Evolutionary conservation across 2,113 vertebrate genomes (phyloP), one percentile per base, ranked within the genome.

Genomic region (Numenius arquata): DNA sequence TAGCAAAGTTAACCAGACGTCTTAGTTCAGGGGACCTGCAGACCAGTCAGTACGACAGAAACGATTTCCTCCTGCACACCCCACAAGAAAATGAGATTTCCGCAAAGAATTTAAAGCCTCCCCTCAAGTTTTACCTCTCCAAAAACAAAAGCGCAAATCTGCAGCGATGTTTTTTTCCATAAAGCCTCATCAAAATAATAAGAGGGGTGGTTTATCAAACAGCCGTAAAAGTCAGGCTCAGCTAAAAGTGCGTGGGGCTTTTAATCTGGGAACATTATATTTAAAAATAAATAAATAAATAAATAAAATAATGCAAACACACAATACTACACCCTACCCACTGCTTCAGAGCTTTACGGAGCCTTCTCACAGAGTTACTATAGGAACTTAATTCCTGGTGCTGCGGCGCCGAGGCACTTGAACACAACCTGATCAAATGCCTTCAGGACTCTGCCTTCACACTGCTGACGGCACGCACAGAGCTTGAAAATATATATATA

Each of bases 381-480:
- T 0, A 71, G 82, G 41, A 94, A 94, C 75, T 94, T 91, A 71
- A 94, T 91, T 95, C 62, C 80, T 48, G 29, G 38, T 52, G 50
- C 48, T 0, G 0, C 27, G 53, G 70, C 11, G 6, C 56, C 1
- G 3, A 94, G 61, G 70, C 78, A 66, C 63, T 95, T 45, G 47
- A 95, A 94, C 59, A 68, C 79, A 96, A 86, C 72, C 77, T 87
- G 89, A 96, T 89, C 59, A 50, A 83, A 96, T 84, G 68, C 95
- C 96, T 95, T 77, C 43, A 27, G 38, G 82, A 89, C 48, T 55
- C 56, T 90, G 91, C 68, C 36, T 78, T 73, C 77, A 65, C 56
- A 77, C 85, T 86, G 68, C 84, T 89, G 84, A 75, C 1, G 45
- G 76, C 90, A 90, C 2, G 16, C 91, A 91, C 59, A 93, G 73